Base-by-base conservation (phyloP, 2,888 invertebrate genomes). In the Cosmia trapezina region DNA sequence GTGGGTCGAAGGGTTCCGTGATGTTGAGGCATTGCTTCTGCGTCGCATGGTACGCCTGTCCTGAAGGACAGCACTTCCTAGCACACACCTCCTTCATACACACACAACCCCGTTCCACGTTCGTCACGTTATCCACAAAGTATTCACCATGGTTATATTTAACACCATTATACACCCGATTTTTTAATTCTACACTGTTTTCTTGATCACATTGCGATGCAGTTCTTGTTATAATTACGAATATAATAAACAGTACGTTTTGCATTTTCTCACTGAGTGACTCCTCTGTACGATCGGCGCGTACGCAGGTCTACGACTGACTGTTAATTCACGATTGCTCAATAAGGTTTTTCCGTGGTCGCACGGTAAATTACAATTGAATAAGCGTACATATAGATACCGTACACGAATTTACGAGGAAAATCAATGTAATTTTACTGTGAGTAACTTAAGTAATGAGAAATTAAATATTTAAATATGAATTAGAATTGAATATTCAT, bases 51-150 rank as follows among this genome's bases (percentile, higher is more conserved):
- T 91, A 92, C 0, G 83, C 93, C 11, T 83, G 80, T 0, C 94
- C 94, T 0, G 87, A 73, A 0, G 92, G 91, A 71, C 95, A 95
- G 43, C 95, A 95, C 71, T 95, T 95, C 4, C 87, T 80, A 0
- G 93, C 69, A 71, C 94, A 94, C 4, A 72, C 80, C 56, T 89
- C 85, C 59, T 93, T 92, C 4, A 78, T 75, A 62, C 93, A 93
- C 11, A 91, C 75, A 85, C 93, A 95, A 0, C 91, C 93, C 61
- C 90, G 85, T 65, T 89, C 78, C 12, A 70, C 63, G 1, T 87
- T 80, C 0, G 86, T 90, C 3, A 80, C 83, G 4, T 86, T 82
- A 56, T 93, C 90, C 3, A 85, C 72, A 71, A 83, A 91, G 74
- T 93, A 93, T 76, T 95, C 92, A 14, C 86, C 80, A 19, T 72